Evolutionary conservation across 2,113 vertebrate genomes (phyloP), one percentile per base, ranked within the genome.

Genomic region (Ctenomys sociabilis): DNA sequence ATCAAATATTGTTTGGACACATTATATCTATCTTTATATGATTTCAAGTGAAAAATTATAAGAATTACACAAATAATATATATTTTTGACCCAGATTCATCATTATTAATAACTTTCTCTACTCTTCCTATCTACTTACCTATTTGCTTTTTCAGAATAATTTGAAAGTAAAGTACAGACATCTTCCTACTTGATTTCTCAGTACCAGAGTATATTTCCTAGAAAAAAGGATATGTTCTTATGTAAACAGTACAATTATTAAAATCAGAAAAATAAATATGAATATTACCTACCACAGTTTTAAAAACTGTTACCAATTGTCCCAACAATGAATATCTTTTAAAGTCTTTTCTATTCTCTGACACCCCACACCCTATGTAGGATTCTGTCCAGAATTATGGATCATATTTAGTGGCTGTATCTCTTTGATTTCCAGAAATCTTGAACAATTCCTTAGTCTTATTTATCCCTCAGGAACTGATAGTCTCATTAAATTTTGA

Each of bases 21-120:
- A 49, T 72, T 88, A 26, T 73, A 85, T 92, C 89, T 93, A 85
- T 94, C 92, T 93, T 93, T 28, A 43, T 43, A 61, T 61, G 73
- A 61, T 66, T 91, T 88, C 28, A 90, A 80, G 80, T 43, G 32
- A n/a, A 84, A 88, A 95, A 16, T 54, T 93, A 8, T 28, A 63
- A 26, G 45, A 89, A 43, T 61, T 28, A 14, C 61, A 24, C 43
- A 24, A 85, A 68, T 82, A 91, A 77, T 13, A 30, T 49, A 35
- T 57, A 63, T 83, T 72, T 72, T 40, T 93, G 32, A 93, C 26
- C 11, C 30, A 28, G 2, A 82, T 3, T 45, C 30, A 82, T 28
- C 6, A 77, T 43, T 92, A 12, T 81, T 90, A 70, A 54, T 45
- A 72, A 52, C 88, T 68, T 19, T 19, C 40, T 78, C 88, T 87